phyloP scores from a whole-genome alignment of 2,113 vertebrate species.

The Triplophysa dalaica region DNA sequence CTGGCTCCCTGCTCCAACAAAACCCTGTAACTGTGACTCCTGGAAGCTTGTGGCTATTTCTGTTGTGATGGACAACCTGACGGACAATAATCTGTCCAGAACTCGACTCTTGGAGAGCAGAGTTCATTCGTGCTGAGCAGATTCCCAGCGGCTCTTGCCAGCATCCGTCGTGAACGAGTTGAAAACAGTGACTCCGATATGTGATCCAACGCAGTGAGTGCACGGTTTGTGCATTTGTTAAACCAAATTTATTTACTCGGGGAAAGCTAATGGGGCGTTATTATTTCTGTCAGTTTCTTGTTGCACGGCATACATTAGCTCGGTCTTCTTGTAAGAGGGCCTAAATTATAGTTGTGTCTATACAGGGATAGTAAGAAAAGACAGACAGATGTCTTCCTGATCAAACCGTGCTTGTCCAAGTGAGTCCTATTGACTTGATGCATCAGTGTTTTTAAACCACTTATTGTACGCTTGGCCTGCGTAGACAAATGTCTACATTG shows the following conservation, averaged over 20 bases:
- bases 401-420: slow-evolving; percentile 61
- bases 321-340: slow-evolving; percentile 31
- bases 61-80: slow-evolving; percentile 45
- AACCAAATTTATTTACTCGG: slow-evolving; percentile 60
- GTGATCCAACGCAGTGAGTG: slow-evolving; percentile 40
- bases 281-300: slow-evolving; percentile 62
- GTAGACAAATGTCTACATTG: slow-evolving; percentile 67
- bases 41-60: slow-evolving; percentile 80
- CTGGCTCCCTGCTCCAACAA: slow-evolving; percentile 79
- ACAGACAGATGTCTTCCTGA: slow-evolving; percentile 62
- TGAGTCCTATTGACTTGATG: slow-evolving; percentile 59
- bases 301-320: slow-evolving; percentile 56
- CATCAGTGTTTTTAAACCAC: slow-evolving; percentile 64
- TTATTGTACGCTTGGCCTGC: slow-evolving; percentile 65
- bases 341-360: slow-evolving; percentile 59
- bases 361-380: slow-evolving; percentile 62
- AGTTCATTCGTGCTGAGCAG: not conserved
- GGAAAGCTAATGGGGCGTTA: slow-evolving; percentile 57
- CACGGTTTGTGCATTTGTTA: slow-evolving; percentile 53
- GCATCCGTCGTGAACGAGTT: not conserved
- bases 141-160: not conserved
- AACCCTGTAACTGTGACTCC: slow-evolving; percentile 74
- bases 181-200: not conserved
- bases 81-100: slow-evolving; percentile 20
- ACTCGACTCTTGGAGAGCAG: not conserved